Evolutionary conservation across 2,113 vertebrate species (phyloP), one percentile per base, ranked within the genome.

Genomic region (Myotis brandtii): DNA sequence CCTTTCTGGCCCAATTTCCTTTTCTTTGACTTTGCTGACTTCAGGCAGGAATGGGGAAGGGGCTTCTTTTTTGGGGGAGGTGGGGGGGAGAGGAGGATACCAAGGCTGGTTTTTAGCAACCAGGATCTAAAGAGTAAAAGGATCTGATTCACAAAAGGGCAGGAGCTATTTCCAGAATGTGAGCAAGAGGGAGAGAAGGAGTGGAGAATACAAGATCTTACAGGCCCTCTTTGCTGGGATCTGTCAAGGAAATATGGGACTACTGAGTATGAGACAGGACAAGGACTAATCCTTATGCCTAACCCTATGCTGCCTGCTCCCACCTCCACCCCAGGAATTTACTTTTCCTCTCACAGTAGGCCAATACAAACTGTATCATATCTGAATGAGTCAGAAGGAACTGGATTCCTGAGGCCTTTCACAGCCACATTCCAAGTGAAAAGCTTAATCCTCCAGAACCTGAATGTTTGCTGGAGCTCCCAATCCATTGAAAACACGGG

Each of bases 341-440:
- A 67, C 34, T 75, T 92, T 76, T 50, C 70, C 27, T 70, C n/a
- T 64, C 27, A 54, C 10, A 72, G 17, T 34, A 64, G 86, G n/a
- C 54, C 40, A 34, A 56, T 56, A 43, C 30, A 77, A 87, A 87
- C 43, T 17, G 2, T 37, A 46, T 64, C 72, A 21, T 54, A 72
- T 86, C 88, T 67, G 52, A 84, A 9, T n/a, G 76, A 92, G 46
- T 81, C 86, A 59, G 18, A 84, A 85, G 88, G 87, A 87, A 90
- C 64, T 66, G 23, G 64, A 81, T 87, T 90, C 52, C 52, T 0
- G 9, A 37, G 79, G 1, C 40, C n/a, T 82, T 91, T 52, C 34
- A 32, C 86, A 90, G 82, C 30, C 79, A 94, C 10, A 1, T 54
- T 93, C 73, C 69, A 86, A 43, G 66, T 27, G 69, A 89, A 89